Evolutionary conservation across 2,113 vertebrate species (phyloP).

Genomic region (Pogonocichla stellata): DNA sequence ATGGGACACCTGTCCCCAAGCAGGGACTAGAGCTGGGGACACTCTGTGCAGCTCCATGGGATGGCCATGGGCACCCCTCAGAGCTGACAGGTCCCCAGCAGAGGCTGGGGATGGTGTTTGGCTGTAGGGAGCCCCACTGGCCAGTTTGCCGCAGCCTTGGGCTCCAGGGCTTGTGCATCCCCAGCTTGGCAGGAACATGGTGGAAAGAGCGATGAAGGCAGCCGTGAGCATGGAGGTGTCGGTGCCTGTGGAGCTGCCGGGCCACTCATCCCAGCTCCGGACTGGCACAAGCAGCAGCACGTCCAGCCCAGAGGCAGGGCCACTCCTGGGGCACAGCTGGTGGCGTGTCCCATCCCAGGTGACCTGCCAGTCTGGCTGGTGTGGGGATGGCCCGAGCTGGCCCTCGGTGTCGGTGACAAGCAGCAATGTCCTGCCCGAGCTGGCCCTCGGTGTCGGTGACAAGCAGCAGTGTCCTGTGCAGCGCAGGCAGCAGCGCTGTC

Average conservation of each 20-base stretch:
- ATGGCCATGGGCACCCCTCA: neutral
- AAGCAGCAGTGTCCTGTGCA: neutral
- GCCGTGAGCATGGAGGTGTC: accelerated
- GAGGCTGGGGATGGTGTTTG: neutral
- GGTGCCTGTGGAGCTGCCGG: neutral
- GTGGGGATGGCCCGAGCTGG: accelerated
- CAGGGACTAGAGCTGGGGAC: neutral
- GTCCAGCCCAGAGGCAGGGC: neutral
- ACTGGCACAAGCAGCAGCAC: accelerated
- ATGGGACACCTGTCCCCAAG: neutral
- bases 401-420: neutral
- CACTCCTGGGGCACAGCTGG: neutral
- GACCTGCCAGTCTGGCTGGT: neutral
- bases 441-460: neutral
- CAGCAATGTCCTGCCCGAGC: neutral
- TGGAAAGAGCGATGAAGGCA: neutral
- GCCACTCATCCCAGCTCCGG: neutral
- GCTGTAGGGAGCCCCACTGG: accelerated
- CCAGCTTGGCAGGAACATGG: too few relatives aligned
- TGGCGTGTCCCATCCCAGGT: neutral
- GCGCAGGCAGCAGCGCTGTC: neutral
- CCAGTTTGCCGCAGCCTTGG: neutral
- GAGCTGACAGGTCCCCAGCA: neutral
- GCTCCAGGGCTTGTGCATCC: neutral
- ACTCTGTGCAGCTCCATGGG: neutral